phyloP scores from a whole-genome alignment of 2,797 vertebrate species.

The Carcharodon carcharias region DNA sequence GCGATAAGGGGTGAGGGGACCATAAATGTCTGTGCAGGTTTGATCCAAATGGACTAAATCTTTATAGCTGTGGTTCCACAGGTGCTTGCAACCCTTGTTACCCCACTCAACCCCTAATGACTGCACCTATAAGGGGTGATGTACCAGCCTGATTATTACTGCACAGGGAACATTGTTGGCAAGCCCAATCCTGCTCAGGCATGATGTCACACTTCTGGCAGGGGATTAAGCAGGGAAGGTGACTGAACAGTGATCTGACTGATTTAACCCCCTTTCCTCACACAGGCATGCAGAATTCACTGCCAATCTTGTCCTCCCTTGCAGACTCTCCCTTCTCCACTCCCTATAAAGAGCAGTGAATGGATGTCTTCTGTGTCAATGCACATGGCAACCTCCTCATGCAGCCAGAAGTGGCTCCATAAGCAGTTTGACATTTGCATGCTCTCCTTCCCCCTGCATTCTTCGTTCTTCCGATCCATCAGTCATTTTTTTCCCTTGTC shows the following conservation, averaged over 20 bases:
- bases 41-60: not conserved
- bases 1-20: too few relatives aligned
- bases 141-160: too few relatives aligned
- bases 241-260: not conserved
- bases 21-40: too few relatives aligned
- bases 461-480: not conserved
- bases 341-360: not conserved
- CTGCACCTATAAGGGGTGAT: too few relatives aligned
- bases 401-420: not conserved
- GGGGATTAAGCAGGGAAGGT: not conserved
- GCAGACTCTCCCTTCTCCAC: not conserved
- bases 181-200: not conserved
- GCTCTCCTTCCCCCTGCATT: conserved; percentile 11
- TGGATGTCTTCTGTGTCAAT: not conserved
- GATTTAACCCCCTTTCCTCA: conserved; percentile 26
- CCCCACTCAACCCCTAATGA: too few relatives aligned
- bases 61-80: not conserved
- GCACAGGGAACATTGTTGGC: not conserved
- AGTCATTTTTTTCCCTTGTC: not conserved
- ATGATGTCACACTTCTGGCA: not conserved
- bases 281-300: not conserved
- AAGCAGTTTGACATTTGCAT: not conserved
- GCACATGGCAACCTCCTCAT: not conserved
- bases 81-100: not conserved
- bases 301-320: conserved; percentile 19